Evolutionary conservation across 2,113 vertebrate species (phyloP), one percentile per base, ranked within the genome.

Genomic region (Anolis carolinensis): DNA sequence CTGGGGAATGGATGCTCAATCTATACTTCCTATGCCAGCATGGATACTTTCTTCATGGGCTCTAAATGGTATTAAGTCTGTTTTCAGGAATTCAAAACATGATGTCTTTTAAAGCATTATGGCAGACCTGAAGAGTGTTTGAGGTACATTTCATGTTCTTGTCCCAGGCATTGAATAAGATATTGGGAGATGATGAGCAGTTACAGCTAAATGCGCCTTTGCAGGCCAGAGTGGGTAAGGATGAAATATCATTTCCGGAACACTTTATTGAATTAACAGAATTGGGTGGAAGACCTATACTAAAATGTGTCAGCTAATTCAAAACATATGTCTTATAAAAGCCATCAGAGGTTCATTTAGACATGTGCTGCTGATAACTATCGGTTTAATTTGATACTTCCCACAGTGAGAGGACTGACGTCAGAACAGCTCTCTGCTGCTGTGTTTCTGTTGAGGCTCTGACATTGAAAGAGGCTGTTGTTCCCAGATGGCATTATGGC

Each of bases 341-440:
- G 67, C 90, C 89, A 93, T 91, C 94, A 94, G 92, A 95, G 87
- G 86, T 86, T 87, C 0, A 91, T 81, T 91, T 34, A 0, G 93
- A 84, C 93, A 94, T 79, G 75, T 93, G 91, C 93, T 88, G 87
- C 30, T 92, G 95, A 94, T 95, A 93, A 93, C 92, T 84, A 95
- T 94, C 94, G 92, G 90, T 91, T 93, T 91, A 94, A 93, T 92
- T 76, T 4, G 52, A 93, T 92, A 90, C 89, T 94, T 93, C 94
- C 91, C 88, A 81, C 84, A 88, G 93, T 4, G n/a, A 91, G 91
- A 91, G 90, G 78, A n/a, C 76, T 94, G 93, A 94, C 85, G 87
- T 92, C 92, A 93, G 88, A 85, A 71, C 0, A 20, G 83, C 82
- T 88, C 74, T 87, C 74, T 20, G 81, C 1, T 4, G 74, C 84